These are phyloP conservation scores for Formicarius rufipectus DNA, from an alignment of 2,113 vertebrate genomes.

Conservation along the genomic window DNA sequence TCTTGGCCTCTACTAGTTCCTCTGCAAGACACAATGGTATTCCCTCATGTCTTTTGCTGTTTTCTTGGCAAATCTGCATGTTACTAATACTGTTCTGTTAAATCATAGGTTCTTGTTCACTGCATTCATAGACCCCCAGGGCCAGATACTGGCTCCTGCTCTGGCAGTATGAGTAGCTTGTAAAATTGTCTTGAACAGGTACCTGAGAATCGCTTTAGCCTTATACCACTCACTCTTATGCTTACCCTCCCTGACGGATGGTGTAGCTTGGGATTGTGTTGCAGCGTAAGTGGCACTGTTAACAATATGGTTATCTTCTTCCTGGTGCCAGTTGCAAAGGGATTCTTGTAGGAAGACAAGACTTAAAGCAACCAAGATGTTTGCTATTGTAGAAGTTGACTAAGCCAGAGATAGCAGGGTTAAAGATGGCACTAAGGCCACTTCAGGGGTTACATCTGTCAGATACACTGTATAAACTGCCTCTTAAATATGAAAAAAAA, in stretches of 20 bases:
- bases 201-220: background rate
- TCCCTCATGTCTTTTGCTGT: background rate
- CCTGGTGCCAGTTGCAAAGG: background rate
- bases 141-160: background rate
- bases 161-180: background rate
- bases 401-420: background rate
- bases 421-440: background rate
- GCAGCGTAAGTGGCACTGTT: background rate
- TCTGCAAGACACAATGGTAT: constrained; percentile 30
- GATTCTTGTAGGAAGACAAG: background rate
- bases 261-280: background rate
- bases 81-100: background rate
- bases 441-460: background rate
- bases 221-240: background rate
- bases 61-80: constrained; percentile 4
- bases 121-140: background rate
- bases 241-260: background rate
- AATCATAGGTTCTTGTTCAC: constrained; percentile 9
- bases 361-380: background rate
- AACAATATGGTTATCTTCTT: background rate
- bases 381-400: background rate
- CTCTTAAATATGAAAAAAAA: background rate
- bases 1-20: constrained; percentile 16
- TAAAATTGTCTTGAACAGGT: background rate
- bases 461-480: background rate